These are phyloP conservation scores for Drosophila virilis DNA, from an alignment of 1,140 invertebrate species.

Conservation along the genomic window DNA sequence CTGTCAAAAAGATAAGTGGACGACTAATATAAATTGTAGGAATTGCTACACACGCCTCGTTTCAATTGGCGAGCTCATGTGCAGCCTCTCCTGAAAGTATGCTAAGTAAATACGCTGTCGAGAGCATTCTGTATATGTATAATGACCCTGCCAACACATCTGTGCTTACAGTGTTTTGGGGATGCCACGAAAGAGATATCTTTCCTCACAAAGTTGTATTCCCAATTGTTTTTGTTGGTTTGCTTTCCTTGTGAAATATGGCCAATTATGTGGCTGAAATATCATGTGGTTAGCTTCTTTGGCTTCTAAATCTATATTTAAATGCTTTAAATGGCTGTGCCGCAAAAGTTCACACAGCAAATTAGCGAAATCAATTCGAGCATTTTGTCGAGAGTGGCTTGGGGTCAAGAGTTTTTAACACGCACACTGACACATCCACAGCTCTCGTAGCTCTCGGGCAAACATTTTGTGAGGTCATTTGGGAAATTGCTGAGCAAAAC, in stretches of 20 bases:
- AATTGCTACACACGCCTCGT: not conserved
- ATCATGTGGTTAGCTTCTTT: conserved; percentile 12
- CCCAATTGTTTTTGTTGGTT: conserved; percentile 18
- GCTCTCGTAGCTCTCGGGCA: conserved; percentile 4
- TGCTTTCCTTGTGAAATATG: conserved; percentile 12
- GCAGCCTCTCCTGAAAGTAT: conserved; percentile 4
- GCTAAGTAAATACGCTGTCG: conserved; percentile 26
- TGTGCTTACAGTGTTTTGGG: not conserved
- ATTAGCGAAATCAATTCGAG: conserved; percentile 52
- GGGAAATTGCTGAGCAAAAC: conserved; percentile 28
- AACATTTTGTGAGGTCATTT: conserved; percentile 40
- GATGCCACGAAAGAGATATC: conserved; percentile 4
- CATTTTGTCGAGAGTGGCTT: conserved; percentile 28
- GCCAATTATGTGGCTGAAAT: conserved; percentile 29
- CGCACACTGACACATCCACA: conserved; percentile 23
- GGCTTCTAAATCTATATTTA: conserved; percentile 42
- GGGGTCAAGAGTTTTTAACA: conserved; percentile 32
- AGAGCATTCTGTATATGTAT: conserved; percentile 9
- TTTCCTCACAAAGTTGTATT: conserved; percentile 12
- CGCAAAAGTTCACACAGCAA: conserved; percentile 41
- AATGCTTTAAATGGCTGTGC: conserved; percentile 21
- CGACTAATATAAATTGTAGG: conserved; percentile 9
- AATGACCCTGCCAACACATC: conserved; percentile 13
- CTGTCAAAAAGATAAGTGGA: conserved; percentile 20
- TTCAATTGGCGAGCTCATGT: conserved; percentile 18